Conservation (phyloP, 2,797 vertebrate genomes). For the Dryobates pubescens region DNA sequence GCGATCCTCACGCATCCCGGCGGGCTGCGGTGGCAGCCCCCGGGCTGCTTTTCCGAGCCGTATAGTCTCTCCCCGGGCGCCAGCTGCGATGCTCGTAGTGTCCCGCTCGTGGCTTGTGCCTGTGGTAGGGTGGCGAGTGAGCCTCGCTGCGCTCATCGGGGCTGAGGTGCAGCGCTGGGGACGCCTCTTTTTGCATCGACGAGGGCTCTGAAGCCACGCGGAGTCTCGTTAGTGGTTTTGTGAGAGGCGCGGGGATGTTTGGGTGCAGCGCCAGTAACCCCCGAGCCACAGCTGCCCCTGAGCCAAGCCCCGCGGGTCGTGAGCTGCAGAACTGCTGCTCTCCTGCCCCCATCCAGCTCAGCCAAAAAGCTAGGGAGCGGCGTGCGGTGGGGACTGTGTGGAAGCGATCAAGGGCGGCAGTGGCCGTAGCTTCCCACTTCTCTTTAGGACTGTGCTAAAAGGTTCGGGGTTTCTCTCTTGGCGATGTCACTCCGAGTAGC, state of each 20-base stretch:
- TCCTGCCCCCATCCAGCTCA: background rate
- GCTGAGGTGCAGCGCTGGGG: background rate
- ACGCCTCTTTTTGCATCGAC: rapidly evolving
- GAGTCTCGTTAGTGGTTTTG: background rate
- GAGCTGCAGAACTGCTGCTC: background rate
- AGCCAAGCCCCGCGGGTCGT: rapidly evolving
- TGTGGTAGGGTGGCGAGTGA: background rate
- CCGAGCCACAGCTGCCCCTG: background rate
- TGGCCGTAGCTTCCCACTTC: background rate
- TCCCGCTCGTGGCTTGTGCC: background rate
- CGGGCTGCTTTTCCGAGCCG: background rate
- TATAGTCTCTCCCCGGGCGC: background rate
- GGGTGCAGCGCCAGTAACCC: rapidly evolving
- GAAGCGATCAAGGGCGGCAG: rapidly evolving
- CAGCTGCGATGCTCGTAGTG: background rate
- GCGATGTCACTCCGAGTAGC: background rate
- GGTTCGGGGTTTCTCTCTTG: background rate
- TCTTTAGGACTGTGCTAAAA: background rate
- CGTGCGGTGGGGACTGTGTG: rapidly evolving
- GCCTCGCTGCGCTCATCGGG: background rate
- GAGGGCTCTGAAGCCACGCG: background rate
- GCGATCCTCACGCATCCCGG: too few relatives aligned
- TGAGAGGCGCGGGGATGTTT: background rate
- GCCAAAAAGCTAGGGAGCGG: background rate
- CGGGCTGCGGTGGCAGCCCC: too few relatives aligned